Percentiles rank a stretch among this genome's conserved stretches.
These are phyloP conservation scores for Anguilla japonica DNA, from an alignment of 2,113 vertebrate genomes.

Conservation along the genomic window DNA sequence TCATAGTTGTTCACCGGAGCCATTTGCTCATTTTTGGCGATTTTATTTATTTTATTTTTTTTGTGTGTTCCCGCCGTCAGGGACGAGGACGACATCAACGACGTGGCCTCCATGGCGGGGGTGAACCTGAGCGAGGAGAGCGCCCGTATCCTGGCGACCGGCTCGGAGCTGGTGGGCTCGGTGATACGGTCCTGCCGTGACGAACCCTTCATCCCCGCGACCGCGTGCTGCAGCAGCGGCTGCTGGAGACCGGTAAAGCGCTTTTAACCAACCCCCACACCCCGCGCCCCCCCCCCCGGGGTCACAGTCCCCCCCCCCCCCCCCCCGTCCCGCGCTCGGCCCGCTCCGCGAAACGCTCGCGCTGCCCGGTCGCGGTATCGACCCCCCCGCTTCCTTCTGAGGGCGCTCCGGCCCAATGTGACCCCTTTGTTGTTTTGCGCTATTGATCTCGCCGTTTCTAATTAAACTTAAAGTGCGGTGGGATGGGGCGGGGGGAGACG, in stretches of 20 bases:
- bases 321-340: not conserved
- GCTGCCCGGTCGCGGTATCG: not conserved
- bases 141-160: slow-evolving; percentile 74
- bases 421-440: not conserved
- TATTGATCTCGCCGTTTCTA: not conserved
- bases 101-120: slow-evolving; percentile 94
- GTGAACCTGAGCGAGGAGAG: slow-evolving; percentile 87
- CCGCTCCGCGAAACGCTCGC: not conserved
- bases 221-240: slow-evolving; percentile 68
- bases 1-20: not conserved
- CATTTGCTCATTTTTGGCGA: not conserved
- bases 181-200: slow-evolving; percentile 84
- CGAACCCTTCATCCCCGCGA: slow-evolving; percentile 78
- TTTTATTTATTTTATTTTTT: not conserved
- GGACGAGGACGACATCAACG: slow-evolving; percentile 93
- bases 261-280: not conserved
- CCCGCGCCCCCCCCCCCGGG: not conserved
- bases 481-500: not conserved
- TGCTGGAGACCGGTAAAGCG: slow-evolving; percentile 78
- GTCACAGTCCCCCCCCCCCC: not conserved
- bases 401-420: not conserved
- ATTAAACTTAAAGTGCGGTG: not conserved
- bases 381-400: not conserved
- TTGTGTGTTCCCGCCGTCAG: slow-evolving; percentile 53
- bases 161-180: slow-evolving; percentile 74